A percentile compares a stretch with the other conserved stretches of the same genome.
Conservation (phyloP, 2,888 invertebrate genomes). For the Papilio demoleus region DNA sequence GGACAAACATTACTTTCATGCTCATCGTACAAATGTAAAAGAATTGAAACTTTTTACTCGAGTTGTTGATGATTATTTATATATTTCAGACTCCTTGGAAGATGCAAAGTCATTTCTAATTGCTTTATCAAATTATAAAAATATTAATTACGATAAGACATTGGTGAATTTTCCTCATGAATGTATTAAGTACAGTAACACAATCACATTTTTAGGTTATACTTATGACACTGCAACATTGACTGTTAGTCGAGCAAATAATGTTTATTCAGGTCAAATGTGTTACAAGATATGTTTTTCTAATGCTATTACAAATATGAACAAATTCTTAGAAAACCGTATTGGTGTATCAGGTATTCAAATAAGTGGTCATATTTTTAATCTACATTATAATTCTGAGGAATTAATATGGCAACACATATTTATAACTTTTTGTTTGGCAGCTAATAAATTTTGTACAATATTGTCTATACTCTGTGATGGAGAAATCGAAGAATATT, state of each 20-base stretch:
- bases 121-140: constrained; percentile 67
- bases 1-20: constrained; percentile 65
- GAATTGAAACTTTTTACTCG: constrained; percentile 66
- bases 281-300: constrained; percentile 77
- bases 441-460: constrained; percentile 79
- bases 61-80: constrained; percentile 79
- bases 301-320: constrained; percentile 58
- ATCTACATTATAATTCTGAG: constrained; percentile 68
- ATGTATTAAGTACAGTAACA: constrained; percentile 57
- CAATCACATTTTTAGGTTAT: constrained; percentile 73
- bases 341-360: constrained; percentile 75
- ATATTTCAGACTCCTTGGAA: constrained; percentile 69
- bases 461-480: constrained; percentile 69
- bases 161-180: constrained; percentile 67
- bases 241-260: constrained; percentile 69
- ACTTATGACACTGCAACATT: constrained; percentile 67
- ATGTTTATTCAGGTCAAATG: constrained; percentile 72
- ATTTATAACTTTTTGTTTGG: constrained; percentile 73
- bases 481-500: constrained; percentile 59
- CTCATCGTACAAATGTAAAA: constrained; percentile 53
- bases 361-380: constrained; percentile 74
- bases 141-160: constrained; percentile 75
- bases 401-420: constrained; percentile 69
- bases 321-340: constrained; percentile 71
- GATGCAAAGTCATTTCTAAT: constrained; percentile 67